These are phyloP conservation scores for Spondyliosoma cantharus DNA, from an alignment of 2,797 vertebrate species.

Conservation along the genomic window DNA sequence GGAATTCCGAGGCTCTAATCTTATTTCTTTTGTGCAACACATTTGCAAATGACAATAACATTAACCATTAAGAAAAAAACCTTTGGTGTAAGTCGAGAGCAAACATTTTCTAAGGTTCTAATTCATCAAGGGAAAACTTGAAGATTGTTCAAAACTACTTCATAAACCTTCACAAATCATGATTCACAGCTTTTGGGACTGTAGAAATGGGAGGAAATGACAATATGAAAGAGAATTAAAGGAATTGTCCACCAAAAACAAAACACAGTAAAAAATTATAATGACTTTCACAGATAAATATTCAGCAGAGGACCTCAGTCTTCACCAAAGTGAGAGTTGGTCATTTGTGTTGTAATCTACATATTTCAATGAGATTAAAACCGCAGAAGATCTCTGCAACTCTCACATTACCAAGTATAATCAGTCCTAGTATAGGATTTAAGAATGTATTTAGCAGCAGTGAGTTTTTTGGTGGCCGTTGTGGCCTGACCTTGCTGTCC, in stretches of 20 bases:
- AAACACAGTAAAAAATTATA: constrained; percentile 8
- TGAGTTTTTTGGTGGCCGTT: constrained; percentile 47
- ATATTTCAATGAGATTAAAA: constrained; percentile 47
- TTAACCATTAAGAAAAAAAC: background rate
- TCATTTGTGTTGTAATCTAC: constrained; percentile 12
- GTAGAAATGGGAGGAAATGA: background rate
- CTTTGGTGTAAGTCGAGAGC: background rate
- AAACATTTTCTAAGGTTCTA: background rate
- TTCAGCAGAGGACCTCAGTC: background rate
- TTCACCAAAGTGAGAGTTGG: background rate
- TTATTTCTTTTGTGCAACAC: background rate
- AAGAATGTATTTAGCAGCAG: constrained; percentile 37
- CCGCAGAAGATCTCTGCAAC: constrained; percentile 19
- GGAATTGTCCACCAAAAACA: background rate
- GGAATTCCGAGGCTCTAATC: background rate
- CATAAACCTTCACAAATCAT: background rate
- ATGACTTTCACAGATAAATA: background rate
- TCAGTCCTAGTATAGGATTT: constrained; percentile 39
- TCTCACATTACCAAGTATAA: constrained; percentile 60
- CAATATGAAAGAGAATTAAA: constrained; percentile 4
- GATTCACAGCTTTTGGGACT: background rate
- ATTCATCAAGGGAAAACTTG: background rate
- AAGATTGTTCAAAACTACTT: background rate
- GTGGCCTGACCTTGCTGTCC: constrained; percentile 66
- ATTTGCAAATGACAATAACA: constrained; percentile 16